A percentile compares a stretch with the other conserved stretches of the same genome.
Conservation (phyloP, 2,888 invertebrate genomes). For the Melanotus villosus region DNA sequence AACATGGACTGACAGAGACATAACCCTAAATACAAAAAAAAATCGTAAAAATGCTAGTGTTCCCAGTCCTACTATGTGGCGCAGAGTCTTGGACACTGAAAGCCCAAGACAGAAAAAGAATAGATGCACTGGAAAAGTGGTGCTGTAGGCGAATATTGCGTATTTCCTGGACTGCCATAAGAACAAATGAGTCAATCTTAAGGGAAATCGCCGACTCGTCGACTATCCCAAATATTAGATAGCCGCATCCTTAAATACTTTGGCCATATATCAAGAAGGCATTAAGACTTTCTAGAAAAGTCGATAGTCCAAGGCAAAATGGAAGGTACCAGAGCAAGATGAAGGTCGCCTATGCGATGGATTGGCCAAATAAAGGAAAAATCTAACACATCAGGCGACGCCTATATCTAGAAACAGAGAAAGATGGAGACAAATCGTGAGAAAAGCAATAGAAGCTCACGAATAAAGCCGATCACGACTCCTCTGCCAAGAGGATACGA, state of each 20-base stretch:
- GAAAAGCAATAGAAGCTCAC: too few relatives aligned
- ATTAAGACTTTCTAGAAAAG: too few relatives aligned
- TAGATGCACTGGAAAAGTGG: constrained; percentile 9
- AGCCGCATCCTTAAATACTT: constrained; percentile 1
- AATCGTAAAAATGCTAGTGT: constrained; percentile 7
- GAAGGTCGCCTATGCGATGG: too few relatives aligned
- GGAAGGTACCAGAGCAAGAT: too few relatives aligned
- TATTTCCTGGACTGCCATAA: neutral
- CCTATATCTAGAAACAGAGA: too few relatives aligned
- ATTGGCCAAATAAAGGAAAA: too few relatives aligned
- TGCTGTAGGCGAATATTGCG: neutral
- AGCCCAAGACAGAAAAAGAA: neutral
- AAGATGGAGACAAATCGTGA: too few relatives aligned
- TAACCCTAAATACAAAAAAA: neutral
- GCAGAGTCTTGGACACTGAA: constrained; percentile 18
- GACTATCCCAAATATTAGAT: neutral
- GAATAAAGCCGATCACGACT: too few relatives aligned
- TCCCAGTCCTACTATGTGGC: neutral
- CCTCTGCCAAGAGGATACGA: too few relatives aligned
- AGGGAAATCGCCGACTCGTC: neutral
- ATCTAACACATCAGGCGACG: too few relatives aligned
- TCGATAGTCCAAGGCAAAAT: too few relatives aligned
- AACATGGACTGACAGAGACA: constrained; percentile 8
- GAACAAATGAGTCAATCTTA: constrained; percentile 9
- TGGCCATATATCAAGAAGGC: constrained; percentile 2